Percentiles rank a stretch among this genome's conserved stretches.
phyloP scores from a whole-genome alignment of 1,140 invertebrate genomes.

The Drosophila sproati region DNA sequence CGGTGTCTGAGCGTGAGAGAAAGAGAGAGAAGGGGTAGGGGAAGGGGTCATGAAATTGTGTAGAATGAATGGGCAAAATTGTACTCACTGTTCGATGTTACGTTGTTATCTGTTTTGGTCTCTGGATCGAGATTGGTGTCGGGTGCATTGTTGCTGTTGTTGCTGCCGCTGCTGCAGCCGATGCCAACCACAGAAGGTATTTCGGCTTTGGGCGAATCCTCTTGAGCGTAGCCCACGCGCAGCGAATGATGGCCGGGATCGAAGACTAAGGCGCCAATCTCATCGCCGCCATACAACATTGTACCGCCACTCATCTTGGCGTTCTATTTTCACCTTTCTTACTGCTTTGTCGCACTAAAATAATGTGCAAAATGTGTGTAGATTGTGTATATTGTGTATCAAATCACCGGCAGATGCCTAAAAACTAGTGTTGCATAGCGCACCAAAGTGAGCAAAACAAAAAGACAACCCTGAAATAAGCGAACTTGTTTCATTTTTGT shows the following conservation, averaged over 20 bases:
- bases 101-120: constrained; percentile 88
- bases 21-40: neutral
- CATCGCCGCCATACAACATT: constrained; percentile 96
- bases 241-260: constrained; percentile 97
- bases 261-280: constrained; percentile 98
- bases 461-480: neutral
- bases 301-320: constrained; percentile 85
- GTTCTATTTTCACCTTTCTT: constrained; percentile 15
- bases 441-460: constrained; percentile 3
- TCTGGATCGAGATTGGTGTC: constrained; percentile 87
- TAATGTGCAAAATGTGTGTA: constrained; percentile 35
- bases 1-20: constrained; percentile 48
- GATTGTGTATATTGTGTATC: constrained; percentile 42
- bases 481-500: neutral
- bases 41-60: neutral
- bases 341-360: constrained; percentile 20
- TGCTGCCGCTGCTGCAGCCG: constrained; percentile 85
- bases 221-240: constrained; percentile 85
- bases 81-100: constrained; percentile 85
- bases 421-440: constrained; percentile 31
- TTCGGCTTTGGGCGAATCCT: constrained; percentile 96
- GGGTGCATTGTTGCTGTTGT: constrained; percentile 51
- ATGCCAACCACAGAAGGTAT: constrained; percentile 93
- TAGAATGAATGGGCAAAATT: neutral
- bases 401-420: constrained; percentile 51